These are phyloP conservation scores for Centropyge bicolor DNA, from an alignment of 2,797 vertebrate genomes.

Conservation along the genomic window DNA sequence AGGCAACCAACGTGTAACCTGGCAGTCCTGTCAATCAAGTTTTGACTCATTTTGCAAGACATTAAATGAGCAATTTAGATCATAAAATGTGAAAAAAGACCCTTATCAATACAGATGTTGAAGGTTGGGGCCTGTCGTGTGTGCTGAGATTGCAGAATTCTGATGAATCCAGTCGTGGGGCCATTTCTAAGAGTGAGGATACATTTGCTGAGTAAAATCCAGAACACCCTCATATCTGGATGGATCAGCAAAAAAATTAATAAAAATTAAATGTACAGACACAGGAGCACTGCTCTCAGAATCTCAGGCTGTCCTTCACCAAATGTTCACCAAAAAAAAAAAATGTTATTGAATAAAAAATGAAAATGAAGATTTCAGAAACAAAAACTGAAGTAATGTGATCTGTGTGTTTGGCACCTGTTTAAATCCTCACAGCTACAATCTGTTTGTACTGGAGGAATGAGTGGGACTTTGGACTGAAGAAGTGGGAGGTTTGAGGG, in stretches of 20 bases:
- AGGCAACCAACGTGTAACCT: neutral
- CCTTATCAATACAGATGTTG: neutral
- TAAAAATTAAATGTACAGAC: too few species aligned
- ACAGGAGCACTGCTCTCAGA: neutral
- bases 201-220: neutral
- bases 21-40: neutral
- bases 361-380: neutral
- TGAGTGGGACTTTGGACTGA: constrained; percentile 6
- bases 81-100: neutral
- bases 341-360: neutral
- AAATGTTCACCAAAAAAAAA: neutral
- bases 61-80: neutral
- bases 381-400: neutral
- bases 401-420: constrained; percentile 29
- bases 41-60: neutral
- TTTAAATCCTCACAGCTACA: constrained; percentile 15
- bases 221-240: constrained; percentile 7
- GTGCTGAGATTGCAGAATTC: neutral
- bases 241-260: too few species aligned
- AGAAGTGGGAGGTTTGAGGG: constrained; percentile 11
- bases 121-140: neutral
- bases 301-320: neutral
- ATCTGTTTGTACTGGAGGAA: constrained; percentile 15
- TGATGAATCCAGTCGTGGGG: neutral
- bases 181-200: neutral